A percentile compares a stretch with the other conserved stretches of the same genome.
Evolutionary conservation across 2,797 vertebrate species (phyloP).

Genomic region (Smutsia temminckii): DNA sequence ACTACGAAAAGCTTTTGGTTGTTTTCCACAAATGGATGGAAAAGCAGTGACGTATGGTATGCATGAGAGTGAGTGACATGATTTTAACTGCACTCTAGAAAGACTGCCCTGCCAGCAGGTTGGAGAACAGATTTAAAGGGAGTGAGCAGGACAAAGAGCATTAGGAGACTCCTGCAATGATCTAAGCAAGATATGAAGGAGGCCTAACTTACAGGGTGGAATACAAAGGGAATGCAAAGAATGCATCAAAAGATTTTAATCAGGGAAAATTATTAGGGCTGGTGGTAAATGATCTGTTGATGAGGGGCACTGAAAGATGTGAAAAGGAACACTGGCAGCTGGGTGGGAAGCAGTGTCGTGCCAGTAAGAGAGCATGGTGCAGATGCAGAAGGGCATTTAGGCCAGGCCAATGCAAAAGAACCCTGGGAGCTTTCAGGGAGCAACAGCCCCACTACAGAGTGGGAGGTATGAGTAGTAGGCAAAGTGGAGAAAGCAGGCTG

Average conservation of each 20-base stretch:
- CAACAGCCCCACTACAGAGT: neutral
- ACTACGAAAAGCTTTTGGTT: neutral
- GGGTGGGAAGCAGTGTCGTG: no score
- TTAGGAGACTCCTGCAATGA: neutral
- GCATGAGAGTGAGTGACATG: neutral
- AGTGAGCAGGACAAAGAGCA: neutral
- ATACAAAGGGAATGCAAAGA: neutral
- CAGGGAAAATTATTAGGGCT: neutral
- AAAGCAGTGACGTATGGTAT: neutral
- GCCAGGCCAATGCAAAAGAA: neutral
- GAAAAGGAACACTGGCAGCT: neutral
- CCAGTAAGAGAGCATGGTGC: fast-evolving
- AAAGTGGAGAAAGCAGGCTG: neutral
- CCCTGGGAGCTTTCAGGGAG: neutral
- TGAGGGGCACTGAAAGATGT: neutral
- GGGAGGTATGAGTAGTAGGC: neutral
- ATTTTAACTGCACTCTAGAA: neutral
- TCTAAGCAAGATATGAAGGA: neutral
- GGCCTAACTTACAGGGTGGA: neutral
- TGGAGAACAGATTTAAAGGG: neutral
- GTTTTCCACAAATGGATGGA: neutral
- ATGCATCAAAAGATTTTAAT: neutral
- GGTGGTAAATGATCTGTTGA: neutral
- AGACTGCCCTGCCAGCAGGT: neutral
- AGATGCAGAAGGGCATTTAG: neutral